Evolutionary conservation across 2,888 invertebrate species (phyloP), one percentile per base, ranked within the genome.

Genomic region (Slavum lentiscoides): DNA sequence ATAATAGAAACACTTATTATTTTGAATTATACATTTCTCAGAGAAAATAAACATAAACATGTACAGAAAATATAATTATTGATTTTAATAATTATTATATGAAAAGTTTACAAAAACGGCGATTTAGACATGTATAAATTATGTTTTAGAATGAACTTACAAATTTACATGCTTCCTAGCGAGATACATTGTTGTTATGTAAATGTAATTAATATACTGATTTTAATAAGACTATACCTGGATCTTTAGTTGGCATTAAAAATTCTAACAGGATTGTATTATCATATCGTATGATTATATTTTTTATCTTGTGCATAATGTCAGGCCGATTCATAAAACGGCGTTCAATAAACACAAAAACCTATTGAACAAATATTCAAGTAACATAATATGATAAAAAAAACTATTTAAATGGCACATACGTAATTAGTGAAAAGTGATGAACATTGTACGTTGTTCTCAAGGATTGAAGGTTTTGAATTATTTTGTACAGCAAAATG

Each of bases 251-350:
- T 17, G 83, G 82, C 49, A 83, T 68, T 15, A 82, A 17, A 37
- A 82, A 82, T 37, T 82, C 75, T 72, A 83, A 76, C 37, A 72
- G 72, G 17, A 83, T 75, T 49, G 74, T 77, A 73, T 83, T 82
- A 13, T 82, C 62, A 49, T 75, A 76, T 55, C 82, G 59, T 70
- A 62, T 62, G 13, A 83, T 82, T 1, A 82, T 62, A 68, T 67
- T 75, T 62, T 82, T 77, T 64, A 83, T 82, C 37, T 77, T 82
- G 2, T 74, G 69, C 30, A 74, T 66, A 15, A 68, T 66, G 3
- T 30, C 67, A 15, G 68, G 17, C 61, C 49, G 64, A 59, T 11
- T 49, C 1, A 68, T 62, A 19, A 8, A 17, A 55, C 21, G 68
- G 6, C 81, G 59, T 72, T 73, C 53, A 39, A 82, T 82, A 17